Evolutionary conservation across 2,888 invertebrate genomes (phyloP).

Genomic region (Sarcophaga variegata): DNA sequence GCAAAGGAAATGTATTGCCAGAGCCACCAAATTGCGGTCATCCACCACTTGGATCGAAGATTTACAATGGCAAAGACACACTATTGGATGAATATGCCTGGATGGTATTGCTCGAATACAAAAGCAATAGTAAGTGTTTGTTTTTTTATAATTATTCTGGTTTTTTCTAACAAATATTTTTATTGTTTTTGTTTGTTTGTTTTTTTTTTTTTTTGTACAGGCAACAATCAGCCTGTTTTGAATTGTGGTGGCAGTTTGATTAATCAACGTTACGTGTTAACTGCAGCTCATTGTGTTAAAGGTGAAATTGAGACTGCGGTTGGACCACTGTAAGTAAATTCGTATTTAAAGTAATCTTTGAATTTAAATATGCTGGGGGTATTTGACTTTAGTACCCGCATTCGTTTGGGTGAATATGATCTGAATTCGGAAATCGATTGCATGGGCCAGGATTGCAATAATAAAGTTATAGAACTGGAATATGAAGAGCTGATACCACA

Average conservation of each 20-base stretch:
- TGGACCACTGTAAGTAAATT: slow-evolving; percentile 83
- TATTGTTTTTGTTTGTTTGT: background rate
- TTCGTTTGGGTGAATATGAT: slow-evolving; percentile 81
- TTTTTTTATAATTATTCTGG: background rate
- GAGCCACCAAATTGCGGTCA: slow-evolving; percentile 77
- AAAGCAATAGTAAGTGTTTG: slow-evolving; percentile 83
- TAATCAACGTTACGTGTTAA: slow-evolving; percentile 84
- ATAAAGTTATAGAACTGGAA: slow-evolving; percentile 84
- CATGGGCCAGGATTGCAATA: slow-evolving; percentile 84
- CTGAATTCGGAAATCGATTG: slow-evolving; percentile 77
- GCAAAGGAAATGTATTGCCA: slow-evolving; percentile 75
- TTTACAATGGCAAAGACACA: slow-evolving; percentile 85
- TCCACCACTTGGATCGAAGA: slow-evolving; percentile 81
- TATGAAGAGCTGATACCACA: slow-evolving; percentile 86
- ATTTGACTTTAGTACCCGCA: slow-evolving; percentile 69
- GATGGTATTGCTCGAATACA: slow-evolving; percentile 87
- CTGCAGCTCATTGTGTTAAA: slow-evolving; percentile 86
- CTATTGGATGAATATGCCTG: slow-evolving; percentile 87
- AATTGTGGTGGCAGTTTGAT: slow-evolving; percentile 90
- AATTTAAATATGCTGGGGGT: background rate
- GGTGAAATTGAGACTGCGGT: slow-evolving; percentile 82
- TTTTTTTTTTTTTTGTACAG: slow-evolving; percentile 66
- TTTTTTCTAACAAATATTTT: background rate
- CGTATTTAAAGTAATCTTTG: background rate
- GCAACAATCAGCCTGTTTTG: slow-evolving; percentile 71